Evolutionary conservation across 2,888 invertebrate species (phyloP).

Genomic region (Stictocephala bisonia): DNA sequence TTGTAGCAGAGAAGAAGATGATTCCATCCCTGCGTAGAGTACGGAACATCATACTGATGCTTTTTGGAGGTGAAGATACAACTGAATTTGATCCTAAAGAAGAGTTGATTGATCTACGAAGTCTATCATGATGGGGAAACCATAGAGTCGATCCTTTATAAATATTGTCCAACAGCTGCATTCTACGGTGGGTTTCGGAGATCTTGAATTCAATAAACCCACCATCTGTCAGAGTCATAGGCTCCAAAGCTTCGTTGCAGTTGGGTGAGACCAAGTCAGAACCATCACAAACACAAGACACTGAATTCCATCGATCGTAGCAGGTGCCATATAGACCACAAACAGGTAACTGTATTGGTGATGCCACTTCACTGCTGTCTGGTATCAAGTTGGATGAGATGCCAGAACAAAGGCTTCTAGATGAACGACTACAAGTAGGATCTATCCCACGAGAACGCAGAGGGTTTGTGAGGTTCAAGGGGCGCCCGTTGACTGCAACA

Average conservation of each 20-base stretch:
- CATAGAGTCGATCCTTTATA: conserved; percentile 80
- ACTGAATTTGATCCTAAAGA: conserved; percentile 62
- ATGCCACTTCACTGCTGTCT: conserved; percentile 47
- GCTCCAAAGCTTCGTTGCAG: conserved; percentile 81
- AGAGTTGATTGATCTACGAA: conserved; percentile 59
- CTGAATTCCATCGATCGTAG: conserved; percentile 85
- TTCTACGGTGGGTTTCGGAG: conserved; percentile 86
- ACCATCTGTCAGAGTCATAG: conserved; percentile 82
- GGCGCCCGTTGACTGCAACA: conserved; percentile 86
- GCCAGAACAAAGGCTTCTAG: conserved; percentile 54
- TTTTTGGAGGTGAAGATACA: conserved; percentile 71
- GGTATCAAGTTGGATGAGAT: conserved; percentile 48
- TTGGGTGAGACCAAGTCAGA: conserved; percentile 78
- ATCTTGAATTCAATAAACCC: conserved; percentile 82
- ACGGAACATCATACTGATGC: conserved; percentile 82
- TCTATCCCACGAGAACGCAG: conserved; percentile 78
- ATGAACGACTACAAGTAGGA: conserved; percentile 79
- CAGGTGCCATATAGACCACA: conserved; percentile 79
- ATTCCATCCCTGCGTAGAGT: conserved; percentile 83
- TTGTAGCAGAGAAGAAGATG: conserved; percentile 87
- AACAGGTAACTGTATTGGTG: conserved; percentile 60
- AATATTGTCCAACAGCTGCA: conserved; percentile 84
- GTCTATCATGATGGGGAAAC: conserved; percentile 64
- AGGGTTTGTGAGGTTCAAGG: conserved; percentile 83
- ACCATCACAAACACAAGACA: conserved; percentile 69